Base-by-base conservation (phyloP, 1,140 invertebrate genomes). In the Drosophila pruinosa region DNA sequence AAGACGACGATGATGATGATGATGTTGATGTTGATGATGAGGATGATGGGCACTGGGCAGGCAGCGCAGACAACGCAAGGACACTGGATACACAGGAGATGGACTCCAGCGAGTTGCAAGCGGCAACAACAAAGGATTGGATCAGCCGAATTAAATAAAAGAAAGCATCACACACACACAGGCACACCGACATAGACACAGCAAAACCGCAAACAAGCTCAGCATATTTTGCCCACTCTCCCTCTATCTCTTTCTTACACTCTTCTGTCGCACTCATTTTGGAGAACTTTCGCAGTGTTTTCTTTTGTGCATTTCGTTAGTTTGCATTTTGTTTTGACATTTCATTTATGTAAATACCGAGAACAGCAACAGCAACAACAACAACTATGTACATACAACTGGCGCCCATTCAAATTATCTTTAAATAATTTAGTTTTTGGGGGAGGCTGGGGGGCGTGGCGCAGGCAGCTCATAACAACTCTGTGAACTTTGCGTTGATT, bases 361-460 rank as follows among this genome's bases (percentile, higher is more conserved):
- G 45, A 73, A 47, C 58, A 79, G 64, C 68, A 70, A 62, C 52
- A 73, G 67, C 59, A 72, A 61, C 61, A 59, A 57, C 56, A 76
- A n/a, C n/a, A n/a, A n/a, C n/a, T n/a, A n/a, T n/a, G n/a, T n/a
- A n/a, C n/a, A n/a, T n/a, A n/a, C n/a, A n/a, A 85, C 63, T 59
- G 57, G 63, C 76, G 53, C 75, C 82, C 80, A 83, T 70, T 86
- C 76, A 85, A 85, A 86, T 80, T 85, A 85, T 85, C 80, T 83
- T 78, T 86, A 80, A 85, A 85, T 85, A 85, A 85, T 85, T 86
- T 85, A 85, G 81, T 64, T 71, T 72, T 76, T 22, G 17, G 68
- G 38, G 58, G 28, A 24, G 21, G 12, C 24, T 22, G 10, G 57
- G n/a, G 39, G 48, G 48, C 65, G 65, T 41, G 36, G 45, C 64